Base-by-base conservation (phyloP, 2,113 vertebrate species). In the Paramormyrops kingsleyae region DNA sequence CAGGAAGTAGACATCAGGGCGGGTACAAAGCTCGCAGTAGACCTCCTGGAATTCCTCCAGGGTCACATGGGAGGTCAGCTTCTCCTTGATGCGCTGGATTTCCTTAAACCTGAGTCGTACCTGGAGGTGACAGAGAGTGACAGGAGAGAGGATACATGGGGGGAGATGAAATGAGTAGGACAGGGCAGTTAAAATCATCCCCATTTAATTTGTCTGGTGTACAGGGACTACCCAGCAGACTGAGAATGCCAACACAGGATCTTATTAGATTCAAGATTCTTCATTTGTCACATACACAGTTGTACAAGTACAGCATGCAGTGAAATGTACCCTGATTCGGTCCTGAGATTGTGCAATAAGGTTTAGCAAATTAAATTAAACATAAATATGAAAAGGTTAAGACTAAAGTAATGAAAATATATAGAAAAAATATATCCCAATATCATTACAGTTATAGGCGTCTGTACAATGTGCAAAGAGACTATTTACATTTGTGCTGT, bases 1-100 rank as follows among this genome's bases (percentile, higher is more conserved):
- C 49, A 99, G 93, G 94, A 99, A 99, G 95, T 99, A 99, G 39
- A 99, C 97, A 87, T 99, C 98, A 0, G 98, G 98, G 50, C 98
- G 96, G 0, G 99, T 99, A 93, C 98, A 99, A n/a, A 99, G 97
- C 92, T 99, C 98, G 15, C 97, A 97, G 92, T 95, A 99, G 0
- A 97, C 98, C 94, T 99, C 98, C 89, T 97, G 97, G 90, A 99
- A 99, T 92, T 99, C 99, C 93, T 99, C 98, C 39, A 96, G 94
- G 0, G 97, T 99, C 88, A 99, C 99, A 4, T 98, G 97, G 0
- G 98, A 99, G 2, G 98, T 99, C 90, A 99, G 95, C 93, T 99
- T 99, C 94, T 99, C 99, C 92, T 99, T 99, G 92, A 96, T 97
- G 74, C 97, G 97, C 94, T 99, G 99, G 90, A 99, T 98, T 94